These are phyloP conservation scores for Corynorhinus townsendii DNA, from an alignment of 2,113 vertebrate genomes.

Conservation along the genomic window DNA sequence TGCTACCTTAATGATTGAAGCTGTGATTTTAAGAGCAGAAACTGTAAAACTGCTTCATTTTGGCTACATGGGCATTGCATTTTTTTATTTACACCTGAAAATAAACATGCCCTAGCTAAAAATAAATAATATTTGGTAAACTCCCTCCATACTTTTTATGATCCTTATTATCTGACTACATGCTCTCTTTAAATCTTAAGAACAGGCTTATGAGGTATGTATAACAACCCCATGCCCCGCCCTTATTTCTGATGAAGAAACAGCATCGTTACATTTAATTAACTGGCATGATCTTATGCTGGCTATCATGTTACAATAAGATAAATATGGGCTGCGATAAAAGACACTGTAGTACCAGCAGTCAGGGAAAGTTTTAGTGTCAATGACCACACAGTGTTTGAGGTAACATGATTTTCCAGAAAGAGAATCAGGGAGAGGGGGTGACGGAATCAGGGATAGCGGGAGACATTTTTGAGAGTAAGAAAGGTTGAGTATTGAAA, in stretches of 20 bases:
- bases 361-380: not conserved
- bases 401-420: not conserved
- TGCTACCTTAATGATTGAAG: not conserved
- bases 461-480: not conserved
- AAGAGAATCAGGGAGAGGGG: not conserved
- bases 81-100: not conserved
- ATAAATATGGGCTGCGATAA: not conserved
- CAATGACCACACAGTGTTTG: not conserved
- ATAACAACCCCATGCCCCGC: rapidly evolving
- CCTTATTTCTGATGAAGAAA: not conserved
- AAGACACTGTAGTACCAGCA: not conserved
- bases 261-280: not conserved
- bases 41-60: not conserved
- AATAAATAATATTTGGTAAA: not conserved
- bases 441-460: not conserved
- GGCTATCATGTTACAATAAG: not conserved
- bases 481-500: not conserved
- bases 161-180: not conserved
- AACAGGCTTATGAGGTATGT: not conserved
- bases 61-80: not conserved
- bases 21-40: not conserved
- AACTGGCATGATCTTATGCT: not conserved
- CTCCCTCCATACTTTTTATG: not conserved
- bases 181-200: not conserved
- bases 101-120: not conserved